A percentile compares a stretch with the other conserved stretches of the same genome.
Conservation (phyloP, 30 jellyfish, hydroid and myxozoan genomes). For the Aurelia coerulea region DNA sequence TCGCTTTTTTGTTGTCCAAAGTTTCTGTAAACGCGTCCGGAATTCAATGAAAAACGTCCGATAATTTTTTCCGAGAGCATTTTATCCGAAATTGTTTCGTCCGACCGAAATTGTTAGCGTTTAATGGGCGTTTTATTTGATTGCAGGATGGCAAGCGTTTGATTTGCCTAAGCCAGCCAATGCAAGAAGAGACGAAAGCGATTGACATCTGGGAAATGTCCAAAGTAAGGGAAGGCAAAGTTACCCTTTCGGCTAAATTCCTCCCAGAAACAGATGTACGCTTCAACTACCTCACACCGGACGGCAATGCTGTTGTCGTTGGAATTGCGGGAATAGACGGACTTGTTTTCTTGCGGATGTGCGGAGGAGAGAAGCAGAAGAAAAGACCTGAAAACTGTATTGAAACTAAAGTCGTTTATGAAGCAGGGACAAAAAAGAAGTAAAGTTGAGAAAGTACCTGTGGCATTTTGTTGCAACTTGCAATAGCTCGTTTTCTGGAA, state of each 20-base stretch:
- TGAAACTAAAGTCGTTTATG: conserved; percentile 24
- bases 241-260: conserved; percentile 15
- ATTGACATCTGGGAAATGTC: conserved; percentile 69
- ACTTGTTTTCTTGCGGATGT: conserved; percentile 47
- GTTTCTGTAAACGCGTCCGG: too few species aligned
- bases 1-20: too few species aligned
- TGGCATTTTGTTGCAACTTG: too few species aligned
- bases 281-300: conserved; percentile 42
- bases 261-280: conserved; percentile 84
- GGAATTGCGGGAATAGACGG: conserved; percentile 64
- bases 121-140: neutral
- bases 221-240: conserved; percentile 28
- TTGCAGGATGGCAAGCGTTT: conserved; percentile 58
- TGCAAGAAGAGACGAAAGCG: conserved; percentile 41
- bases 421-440: neutral
- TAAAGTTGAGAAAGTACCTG: too few species aligned
- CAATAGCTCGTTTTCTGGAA: too few species aligned
- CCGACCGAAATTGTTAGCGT: neutral
- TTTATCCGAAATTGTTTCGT: too few species aligned
- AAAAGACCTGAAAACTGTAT: conserved; percentile 30
- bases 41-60: too few species aligned
- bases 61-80: too few species aligned
- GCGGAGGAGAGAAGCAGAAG: conserved; percentile 56
- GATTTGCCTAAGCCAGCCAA: conserved; percentile 32
- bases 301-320: conserved; percentile 43